Evolutionary conservation across 2,113 vertebrate species (phyloP).

Genomic region (Carassius carassius): DNA sequence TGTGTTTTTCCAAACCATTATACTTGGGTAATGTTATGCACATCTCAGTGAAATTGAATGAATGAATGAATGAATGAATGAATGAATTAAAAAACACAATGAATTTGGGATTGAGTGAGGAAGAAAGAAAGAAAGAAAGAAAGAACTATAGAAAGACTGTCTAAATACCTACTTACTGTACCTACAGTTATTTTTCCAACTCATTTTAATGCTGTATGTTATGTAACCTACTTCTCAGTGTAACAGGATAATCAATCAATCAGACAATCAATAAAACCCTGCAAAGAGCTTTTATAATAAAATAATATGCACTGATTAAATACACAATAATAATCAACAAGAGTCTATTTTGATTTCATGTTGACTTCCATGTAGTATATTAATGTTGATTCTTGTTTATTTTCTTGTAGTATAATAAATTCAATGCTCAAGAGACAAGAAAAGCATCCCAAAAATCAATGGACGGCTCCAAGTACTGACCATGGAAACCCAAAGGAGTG

Average conservation of each 20-base stretch:
- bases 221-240: not conserved
- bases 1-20: no score
- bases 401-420: not conserved
- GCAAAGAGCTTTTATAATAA: not conserved
- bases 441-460: not conserved
- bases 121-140: no score
- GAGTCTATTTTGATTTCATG: not conserved
- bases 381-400: no score
- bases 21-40: no score
- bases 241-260: not conserved
- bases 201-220: not conserved
- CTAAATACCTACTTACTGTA: no score
- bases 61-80: no score
- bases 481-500: conserved; percentile 23
- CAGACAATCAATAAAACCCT: no score
- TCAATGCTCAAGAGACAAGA: not conserved
- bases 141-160: no score
- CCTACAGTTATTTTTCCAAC: no score
- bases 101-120: no score
- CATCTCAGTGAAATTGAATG: no score
- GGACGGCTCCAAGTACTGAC: not conserved
- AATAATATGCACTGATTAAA: not conserved
- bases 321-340: not conserved
- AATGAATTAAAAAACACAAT: no score
- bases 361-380: not conserved